These are phyloP conservation scores for Oreochromis mossambicus DNA, from an alignment of 2,797 vertebrate species.

Conservation along the genomic window DNA sequence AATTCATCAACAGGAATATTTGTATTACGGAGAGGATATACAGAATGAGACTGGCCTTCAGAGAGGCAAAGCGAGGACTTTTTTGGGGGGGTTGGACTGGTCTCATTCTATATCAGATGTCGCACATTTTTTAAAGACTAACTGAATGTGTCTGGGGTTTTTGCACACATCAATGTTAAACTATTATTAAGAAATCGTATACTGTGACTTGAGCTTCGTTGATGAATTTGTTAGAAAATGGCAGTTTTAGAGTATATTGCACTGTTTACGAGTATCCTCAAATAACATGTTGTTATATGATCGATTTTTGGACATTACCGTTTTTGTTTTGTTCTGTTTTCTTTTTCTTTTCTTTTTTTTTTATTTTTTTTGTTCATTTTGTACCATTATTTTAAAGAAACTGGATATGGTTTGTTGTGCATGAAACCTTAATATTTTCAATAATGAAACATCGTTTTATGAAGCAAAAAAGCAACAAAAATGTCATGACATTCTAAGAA, in stretches of 20 bases:
- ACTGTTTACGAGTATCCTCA: slow-evolving; percentile 86
- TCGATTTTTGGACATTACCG: slow-evolving; percentile 77
- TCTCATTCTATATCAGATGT: slow-evolving; percentile 76
- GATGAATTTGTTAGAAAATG: slow-evolving; percentile 84
- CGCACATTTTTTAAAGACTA: slow-evolving; percentile 79
- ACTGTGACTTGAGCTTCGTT: slow-evolving; percentile 86
- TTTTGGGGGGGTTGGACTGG: slow-evolving; percentile 55
- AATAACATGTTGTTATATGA: slow-evolving; percentile 83
- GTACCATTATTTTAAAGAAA: slow-evolving; percentile 90
- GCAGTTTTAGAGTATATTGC: slow-evolving; percentile 82
- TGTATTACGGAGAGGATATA: slow-evolving; percentile 80
- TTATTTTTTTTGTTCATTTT: slow-evolving; percentile 84
- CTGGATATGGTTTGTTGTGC: slow-evolving; percentile 92
- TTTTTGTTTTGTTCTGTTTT: slow-evolving; percentile 41
- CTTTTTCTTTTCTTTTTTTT: neutral
- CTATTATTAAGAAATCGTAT: slow-evolving; percentile 86
- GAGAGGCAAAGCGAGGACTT: slow-evolving; percentile 42
- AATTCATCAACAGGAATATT: slow-evolving; percentile 83
- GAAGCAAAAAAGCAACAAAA: slow-evolving; percentile 86
- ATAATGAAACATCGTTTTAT: slow-evolving; percentile 88
- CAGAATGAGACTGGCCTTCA: slow-evolving; percentile 63
- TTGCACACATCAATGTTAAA: slow-evolving; percentile 87
- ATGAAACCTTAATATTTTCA: slow-evolving; percentile 92
- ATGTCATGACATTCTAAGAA: slow-evolving; percentile 95
- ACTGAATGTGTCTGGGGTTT: slow-evolving; percentile 84